These are phyloP conservation scores for Oxyura jamaicensis DNA, from an alignment of 2,113 vertebrate genomes.

Conservation along the genomic window DNA sequence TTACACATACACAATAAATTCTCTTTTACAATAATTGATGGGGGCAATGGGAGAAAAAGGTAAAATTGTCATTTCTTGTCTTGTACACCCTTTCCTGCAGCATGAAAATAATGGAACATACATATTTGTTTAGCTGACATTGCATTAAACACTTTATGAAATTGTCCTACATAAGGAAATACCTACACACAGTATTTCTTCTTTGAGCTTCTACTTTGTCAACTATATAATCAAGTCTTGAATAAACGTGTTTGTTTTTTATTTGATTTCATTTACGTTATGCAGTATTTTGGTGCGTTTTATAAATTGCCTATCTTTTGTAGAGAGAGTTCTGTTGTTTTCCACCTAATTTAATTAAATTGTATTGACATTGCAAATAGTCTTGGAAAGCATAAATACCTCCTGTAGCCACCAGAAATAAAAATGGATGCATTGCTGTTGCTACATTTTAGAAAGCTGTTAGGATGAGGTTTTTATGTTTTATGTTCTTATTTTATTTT, in stretches of 20 bases:
- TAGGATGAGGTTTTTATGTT: not conserved
- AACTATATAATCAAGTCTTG: not conserved
- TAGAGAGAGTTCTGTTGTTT: not conserved
- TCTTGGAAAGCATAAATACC: not conserved
- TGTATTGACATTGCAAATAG: not conserved
- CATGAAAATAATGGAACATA: not conserved
- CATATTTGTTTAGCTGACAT: not conserved
- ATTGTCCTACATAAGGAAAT: not conserved
- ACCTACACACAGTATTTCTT: not conserved
- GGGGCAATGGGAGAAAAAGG: not conserved
- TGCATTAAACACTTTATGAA: not conserved
- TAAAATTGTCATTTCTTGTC: not conserved
- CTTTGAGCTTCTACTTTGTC: not conserved
- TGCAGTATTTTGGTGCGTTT: not conserved
- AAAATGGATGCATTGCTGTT: not conserved
- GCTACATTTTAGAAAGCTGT: not conserved
- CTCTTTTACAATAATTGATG: not conserved
- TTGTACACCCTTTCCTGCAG: not conserved
- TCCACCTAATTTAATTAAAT: not conserved
- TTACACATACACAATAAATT: not conserved
- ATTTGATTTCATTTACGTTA: not conserved
- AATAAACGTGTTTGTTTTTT: not conserved
- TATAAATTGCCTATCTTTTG: not conserved
- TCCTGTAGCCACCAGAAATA: not conserved
- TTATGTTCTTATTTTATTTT: not conserved